Percentiles rank a stretch among this genome's conserved stretches.
phyloP scores from a whole-genome alignment of 2,888 invertebrate species.

The Rhagonycha fulva region DNA sequence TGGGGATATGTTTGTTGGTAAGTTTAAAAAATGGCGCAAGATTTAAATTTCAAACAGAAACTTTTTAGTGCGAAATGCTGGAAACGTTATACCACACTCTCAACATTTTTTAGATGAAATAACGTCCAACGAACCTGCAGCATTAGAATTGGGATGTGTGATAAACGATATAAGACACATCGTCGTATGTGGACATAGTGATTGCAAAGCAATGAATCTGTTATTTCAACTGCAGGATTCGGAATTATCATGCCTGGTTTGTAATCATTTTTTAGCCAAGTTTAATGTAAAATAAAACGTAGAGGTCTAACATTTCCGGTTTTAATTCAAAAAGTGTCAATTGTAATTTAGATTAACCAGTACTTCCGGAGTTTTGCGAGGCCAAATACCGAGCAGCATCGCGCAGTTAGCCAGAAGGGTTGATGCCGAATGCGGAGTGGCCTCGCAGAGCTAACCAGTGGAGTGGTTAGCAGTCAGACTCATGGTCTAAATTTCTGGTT shows the following conservation, averaged over 20 bases:
- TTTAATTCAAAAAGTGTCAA: too few species aligned
- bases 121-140: slow-evolving; percentile 94
- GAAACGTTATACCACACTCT: slow-evolving; percentile 92
- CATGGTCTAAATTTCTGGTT: too few species aligned
- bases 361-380: too few species aligned
- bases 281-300: neutral
- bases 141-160: slow-evolving; percentile 91
- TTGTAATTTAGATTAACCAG: too few species aligned
- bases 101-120: slow-evolving; percentile 84
- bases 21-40: slow-evolving; percentile 39
- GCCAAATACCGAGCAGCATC: too few species aligned
- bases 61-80: slow-evolving; percentile 87
- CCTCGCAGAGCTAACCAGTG: too few species aligned
- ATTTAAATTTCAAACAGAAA: neutral
- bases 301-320: neutral
- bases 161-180: slow-evolving; percentile 89
- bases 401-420: too few species aligned
- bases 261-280: slow-evolving; percentile 22
- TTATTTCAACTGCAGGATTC: slow-evolving; percentile 81
- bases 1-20: slow-evolving; percentile 97
- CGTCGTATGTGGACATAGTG: slow-evolving; percentile 96
- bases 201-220: slow-evolving; percentile 97
- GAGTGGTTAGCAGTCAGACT: too few species aligned
- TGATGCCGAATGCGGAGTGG: too few species aligned
- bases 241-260: slow-evolving; percentile 72